These are phyloP conservation scores for Calephelis perditalis DNA, from an alignment of 2,888 invertebrate genomes.

Conservation along the genomic window DNA sequence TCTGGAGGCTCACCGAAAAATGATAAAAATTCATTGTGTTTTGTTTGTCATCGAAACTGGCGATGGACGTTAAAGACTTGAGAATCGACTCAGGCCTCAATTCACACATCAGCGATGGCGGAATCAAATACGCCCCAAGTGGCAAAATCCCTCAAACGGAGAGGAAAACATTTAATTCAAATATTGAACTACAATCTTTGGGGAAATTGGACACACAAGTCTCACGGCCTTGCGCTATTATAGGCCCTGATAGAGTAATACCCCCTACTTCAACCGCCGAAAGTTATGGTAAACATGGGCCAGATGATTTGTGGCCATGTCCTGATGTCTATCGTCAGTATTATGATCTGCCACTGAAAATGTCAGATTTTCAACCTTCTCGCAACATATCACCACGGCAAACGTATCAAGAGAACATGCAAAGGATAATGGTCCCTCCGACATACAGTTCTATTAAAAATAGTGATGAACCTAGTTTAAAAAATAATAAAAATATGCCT, in stretches of 20 bases:
- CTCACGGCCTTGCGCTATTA: slow-evolving; percentile 70
- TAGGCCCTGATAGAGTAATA: slow-evolving; percentile 67
- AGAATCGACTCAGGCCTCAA: slow-evolving; percentile 53
- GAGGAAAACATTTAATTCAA: slow-evolving; percentile 59
- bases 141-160: slow-evolving; percentile 47
- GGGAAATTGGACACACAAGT: slow-evolving; percentile 58
- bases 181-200: slow-evolving; percentile 57
- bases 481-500: slow-evolving; percentile 54
- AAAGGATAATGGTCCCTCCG: slow-evolving; percentile 66
- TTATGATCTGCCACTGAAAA: slow-evolving; percentile 59
- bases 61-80: slow-evolving; percentile 72
- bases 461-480: slow-evolving; percentile 51
- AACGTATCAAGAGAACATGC: slow-evolving; percentile 76
- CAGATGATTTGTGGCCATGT: slow-evolving; percentile 53
- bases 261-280: slow-evolving; percentile 48
- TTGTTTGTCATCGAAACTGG: slow-evolving; percentile 41
- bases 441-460: slow-evolving; percentile 52
- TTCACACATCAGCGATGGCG: slow-evolving; percentile 61
- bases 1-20: slow-evolving; percentile 39
- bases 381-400: slow-evolving; percentile 75
- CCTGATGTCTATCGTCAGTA: slow-evolving; percentile 53
- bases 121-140: slow-evolving; percentile 53
- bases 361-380: slow-evolving; percentile 50
- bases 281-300: slow-evolving; percentile 50
- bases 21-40: slow-evolving; percentile 47